phyloP scores from a whole-genome alignment of 2,888 invertebrate species.

The Ichneumoninae sp. region DNA sequence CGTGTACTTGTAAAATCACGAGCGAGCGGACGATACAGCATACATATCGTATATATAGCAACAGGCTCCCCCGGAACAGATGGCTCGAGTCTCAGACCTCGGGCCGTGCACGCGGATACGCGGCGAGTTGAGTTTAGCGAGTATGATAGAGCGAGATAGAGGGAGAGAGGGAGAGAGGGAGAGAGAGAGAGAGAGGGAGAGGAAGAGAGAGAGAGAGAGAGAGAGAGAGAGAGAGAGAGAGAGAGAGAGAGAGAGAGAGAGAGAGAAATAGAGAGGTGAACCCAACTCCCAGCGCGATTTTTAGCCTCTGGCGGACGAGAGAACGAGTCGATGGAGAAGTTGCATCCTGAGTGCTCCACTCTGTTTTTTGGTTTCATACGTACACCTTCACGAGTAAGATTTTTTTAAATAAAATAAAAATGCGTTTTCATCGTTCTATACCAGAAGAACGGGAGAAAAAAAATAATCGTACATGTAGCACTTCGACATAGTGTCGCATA shows the following conservation, averaged over 20 bases:
- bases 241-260: slow-evolving; percentile 34
- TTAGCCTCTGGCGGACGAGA: slow-evolving; percentile 79
- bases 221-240: no score
- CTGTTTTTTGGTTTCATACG: slow-evolving; percentile 79
- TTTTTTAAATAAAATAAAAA: slow-evolving; percentile 62
- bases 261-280: slow-evolving; percentile 53
- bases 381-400: slow-evolving; percentile 70
- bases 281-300: slow-evolving; percentile 81
- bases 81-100: slow-evolving; percentile 82
- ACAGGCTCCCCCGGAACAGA: slow-evolving; percentile 77
- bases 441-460: slow-evolving; percentile 24
- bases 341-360: slow-evolving; percentile 81
- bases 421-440: slow-evolving; percentile 63
- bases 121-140: slow-evolving; percentile 51
- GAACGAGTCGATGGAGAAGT: slow-evolving; percentile 82
- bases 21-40: slow-evolving; percentile 55
- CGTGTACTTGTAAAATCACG: slow-evolving; percentile 80
- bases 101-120: slow-evolving; percentile 76
- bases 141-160: slow-evolving; percentile 42
- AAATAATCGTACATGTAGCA: slow-evolving; percentile 24
- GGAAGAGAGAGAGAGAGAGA: no score
- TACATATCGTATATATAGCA: slow-evolving; percentile 44
- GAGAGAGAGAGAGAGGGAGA: background rate
- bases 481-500: slow-evolving; percentile 7
- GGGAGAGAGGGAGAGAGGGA: slow-evolving; percentile 24